Base-by-base conservation (phyloP, 1,140 invertebrate species). In the Caenorhabditis tropicalis region DNA sequence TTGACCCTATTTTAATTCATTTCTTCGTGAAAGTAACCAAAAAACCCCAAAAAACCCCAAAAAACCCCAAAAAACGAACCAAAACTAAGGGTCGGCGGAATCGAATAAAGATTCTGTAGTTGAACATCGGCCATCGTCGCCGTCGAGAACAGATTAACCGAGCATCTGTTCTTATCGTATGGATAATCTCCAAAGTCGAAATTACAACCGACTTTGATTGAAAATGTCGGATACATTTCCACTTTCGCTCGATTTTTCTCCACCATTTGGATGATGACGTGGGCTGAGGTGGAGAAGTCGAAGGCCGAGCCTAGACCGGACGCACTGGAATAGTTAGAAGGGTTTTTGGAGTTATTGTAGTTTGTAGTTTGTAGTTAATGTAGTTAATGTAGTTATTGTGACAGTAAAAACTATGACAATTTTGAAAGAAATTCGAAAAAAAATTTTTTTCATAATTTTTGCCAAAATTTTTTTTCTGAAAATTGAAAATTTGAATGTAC, bases 171-270 rank as follows among this genome's bases (percentile, higher is more conserved):
- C 10, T 56, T 46, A 58, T 90, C 89, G 49, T 84, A 85, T 19
- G 89, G 89, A 43, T 89, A 90, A 29, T 85, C 85, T 9, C 87
- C 82, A 79, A 84, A 90, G 74, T 90, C 89, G 56, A 90, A 89
- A 27, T 79, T 24, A 56, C 89, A 90, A 0, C 89, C 89, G 49
- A 90, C 84, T 81, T 88, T 88, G 15, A 90, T 88, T 7, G 87
- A 85, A 82, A 90, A 90, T 31, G 88, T 90, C 27, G 89, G 89
- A 56, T 90, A 90, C 46, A 89, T 85, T 82, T 90, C 89, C 24
- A 90, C 87, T 81, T 88, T 87, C 15, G 88, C 81, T 19, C 79
- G 39, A 43, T 86, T 51, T 39, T 86, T 53, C 31, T 53, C 65
- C 5, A 82, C 19, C 29, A 89, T 88, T 83, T 89, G 87, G 16